Evolutionary conservation across 2,888 invertebrate genomes (phyloP).

Genomic region (Bugula neritina): DNA sequence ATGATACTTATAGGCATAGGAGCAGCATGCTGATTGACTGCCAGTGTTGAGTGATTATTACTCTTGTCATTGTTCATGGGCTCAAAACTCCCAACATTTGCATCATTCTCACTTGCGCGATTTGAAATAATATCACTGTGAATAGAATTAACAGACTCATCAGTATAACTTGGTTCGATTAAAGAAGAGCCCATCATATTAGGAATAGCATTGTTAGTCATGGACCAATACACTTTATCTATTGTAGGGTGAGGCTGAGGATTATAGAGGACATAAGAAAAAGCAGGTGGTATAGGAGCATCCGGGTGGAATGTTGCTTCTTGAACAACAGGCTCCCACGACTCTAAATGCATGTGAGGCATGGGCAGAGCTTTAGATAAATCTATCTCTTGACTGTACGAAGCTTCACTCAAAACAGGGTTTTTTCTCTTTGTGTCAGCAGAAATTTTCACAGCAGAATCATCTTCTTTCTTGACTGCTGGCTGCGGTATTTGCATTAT

Average conservation of each 20-base stretch:
- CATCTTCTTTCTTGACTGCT: background rate
- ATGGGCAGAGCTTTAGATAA: background rate
- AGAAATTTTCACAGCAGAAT: background rate
- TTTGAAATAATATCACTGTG: too few relatives aligned
- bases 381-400: background rate
- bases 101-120: too few relatives aligned
- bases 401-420: background rate
- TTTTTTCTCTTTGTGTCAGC: background rate
- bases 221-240: background rate
- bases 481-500: background rate
- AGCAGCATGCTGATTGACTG: too few relatives aligned
- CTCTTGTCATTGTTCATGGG: too few relatives aligned
- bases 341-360: background rate
- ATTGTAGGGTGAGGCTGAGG: background rate
- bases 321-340: background rate
- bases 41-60: too few relatives aligned
- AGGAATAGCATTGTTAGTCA: background rate
- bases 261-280: background rate
- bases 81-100: too few relatives aligned
- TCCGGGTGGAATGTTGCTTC: background rate
- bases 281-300: constrained; percentile 1
- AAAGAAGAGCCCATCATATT: background rate
- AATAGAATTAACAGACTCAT: too few relatives aligned
- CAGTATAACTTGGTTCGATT: too few relatives aligned
- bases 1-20: too few relatives aligned